phyloP scores from a whole-genome alignment of 2,113 vertebrate species.

The Oriolus oriolus region DNA sequence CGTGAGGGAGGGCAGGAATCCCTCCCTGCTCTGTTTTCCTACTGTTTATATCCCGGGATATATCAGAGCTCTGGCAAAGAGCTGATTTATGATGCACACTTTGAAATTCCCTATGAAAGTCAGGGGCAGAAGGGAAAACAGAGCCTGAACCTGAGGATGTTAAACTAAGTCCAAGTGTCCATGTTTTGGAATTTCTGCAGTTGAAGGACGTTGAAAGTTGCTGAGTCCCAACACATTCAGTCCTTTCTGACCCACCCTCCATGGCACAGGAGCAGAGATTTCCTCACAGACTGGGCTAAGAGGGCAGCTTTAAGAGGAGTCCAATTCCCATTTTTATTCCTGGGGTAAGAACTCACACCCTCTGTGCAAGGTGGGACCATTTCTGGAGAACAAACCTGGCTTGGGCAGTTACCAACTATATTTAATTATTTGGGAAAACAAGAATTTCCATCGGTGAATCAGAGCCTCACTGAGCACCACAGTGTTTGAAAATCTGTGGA shows the following conservation, averaged over 20 bases:
- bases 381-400: not conserved
- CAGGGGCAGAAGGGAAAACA: not conserved
- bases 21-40: not conserved
- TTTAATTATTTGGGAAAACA: not conserved
- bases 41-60: fast-evolving
- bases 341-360: not conserved
- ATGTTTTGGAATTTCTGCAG: not conserved
- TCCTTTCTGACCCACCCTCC: not conserved
- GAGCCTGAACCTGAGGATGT: not conserved
- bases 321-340: not conserved
- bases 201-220: not conserved
- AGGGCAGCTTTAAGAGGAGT: not conserved
- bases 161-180: not conserved
- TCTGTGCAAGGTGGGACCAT: not conserved
- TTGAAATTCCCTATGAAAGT: not conserved
- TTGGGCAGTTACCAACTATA: fast-evolving
- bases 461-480: not conserved
- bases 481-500: not conserved
- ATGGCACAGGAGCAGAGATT: fast-evolving
- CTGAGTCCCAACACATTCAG: not conserved
- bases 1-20: not conserved
- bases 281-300: not conserved
- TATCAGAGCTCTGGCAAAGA: not conserved
- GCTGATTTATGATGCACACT: not conserved
- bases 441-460: not conserved